Conservation (phyloP, 2,113 vertebrate species). For the Equus przewalskii region DNA sequence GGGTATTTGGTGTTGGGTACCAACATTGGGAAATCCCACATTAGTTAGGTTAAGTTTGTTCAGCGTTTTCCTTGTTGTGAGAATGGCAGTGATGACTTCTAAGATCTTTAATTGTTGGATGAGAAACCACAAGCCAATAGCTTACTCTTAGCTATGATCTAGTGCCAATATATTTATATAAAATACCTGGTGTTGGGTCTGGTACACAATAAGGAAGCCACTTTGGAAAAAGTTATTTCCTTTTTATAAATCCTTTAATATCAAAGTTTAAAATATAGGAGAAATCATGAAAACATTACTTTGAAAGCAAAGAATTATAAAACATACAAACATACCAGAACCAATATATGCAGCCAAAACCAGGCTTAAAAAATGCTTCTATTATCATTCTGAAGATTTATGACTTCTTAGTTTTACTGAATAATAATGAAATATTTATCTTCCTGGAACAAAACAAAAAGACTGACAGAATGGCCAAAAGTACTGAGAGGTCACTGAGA, state of each 20-base stretch:
- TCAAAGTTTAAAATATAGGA: neutral
- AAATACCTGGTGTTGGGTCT: neutral
- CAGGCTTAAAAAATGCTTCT: neutral
- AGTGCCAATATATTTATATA: neutral
- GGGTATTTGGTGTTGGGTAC: neutral
- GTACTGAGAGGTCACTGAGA: neutral
- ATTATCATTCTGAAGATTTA: neutral
- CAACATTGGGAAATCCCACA: neutral
- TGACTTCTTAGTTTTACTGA: conserved; percentile 4
- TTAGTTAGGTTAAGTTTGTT: conserved; percentile 3
- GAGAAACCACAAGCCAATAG: neutral
- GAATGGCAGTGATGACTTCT: neutral
- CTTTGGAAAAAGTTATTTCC: neutral
- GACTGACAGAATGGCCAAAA: neutral
- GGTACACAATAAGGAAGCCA: neutral
- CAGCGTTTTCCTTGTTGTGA: neutral
- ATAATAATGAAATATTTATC: conserved; percentile 37
- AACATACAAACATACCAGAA: neutral
- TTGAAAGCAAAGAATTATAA: neutral
- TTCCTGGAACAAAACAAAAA: neutral
- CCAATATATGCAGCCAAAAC: neutral
- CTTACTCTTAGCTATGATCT: neutral
- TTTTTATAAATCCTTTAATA: neutral
- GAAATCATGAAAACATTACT: neutral
- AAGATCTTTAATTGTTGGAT: neutral